Percentiles rank a stretch among this genome's conserved stretches.
Evolutionary conservation across 2,888 invertebrate species (phyloP).

Genomic region (Amiota minor): DNA sequence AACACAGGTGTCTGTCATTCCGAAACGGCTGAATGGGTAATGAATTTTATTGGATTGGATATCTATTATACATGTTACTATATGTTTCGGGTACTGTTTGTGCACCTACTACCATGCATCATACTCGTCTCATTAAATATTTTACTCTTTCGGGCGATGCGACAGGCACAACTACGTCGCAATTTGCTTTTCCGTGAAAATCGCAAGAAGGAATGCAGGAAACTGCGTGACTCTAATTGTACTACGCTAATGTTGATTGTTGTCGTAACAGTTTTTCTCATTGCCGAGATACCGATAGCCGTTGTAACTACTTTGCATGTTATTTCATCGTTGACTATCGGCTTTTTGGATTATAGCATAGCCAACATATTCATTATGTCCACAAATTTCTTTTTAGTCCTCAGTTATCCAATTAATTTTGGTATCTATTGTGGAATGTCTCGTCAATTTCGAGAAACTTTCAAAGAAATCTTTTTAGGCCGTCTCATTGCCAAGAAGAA

Average conservation of each 20-base stretch:
- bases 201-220: slow-evolving; percentile 85
- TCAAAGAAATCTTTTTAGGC: slow-evolving; percentile 84
- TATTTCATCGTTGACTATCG: slow-evolving; percentile 83
- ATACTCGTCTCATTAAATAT: slow-evolving; percentile 91
- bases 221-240: slow-evolving; percentile 83
- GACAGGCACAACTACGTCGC: slow-evolving; percentile 85
- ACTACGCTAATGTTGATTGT: slow-evolving; percentile 91
- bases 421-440: slow-evolving; percentile 98
- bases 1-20: slow-evolving; percentile 80
- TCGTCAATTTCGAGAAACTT: slow-evolving; percentile 93
- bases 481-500: slow-evolving; percentile 76
- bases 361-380: slow-evolving; percentile 85
- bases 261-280: slow-evolving; percentile 87
- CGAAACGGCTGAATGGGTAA: slow-evolving; percentile 82
- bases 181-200: slow-evolving; percentile 85
- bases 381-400: slow-evolving; percentile 92
- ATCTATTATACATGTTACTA: slow-evolving; percentile 88
- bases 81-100: slow-evolving; percentile 90
- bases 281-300: slow-evolving; percentile 88
- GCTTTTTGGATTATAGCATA: slow-evolving; percentile 84
- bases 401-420: slow-evolving; percentile 94
- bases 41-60: slow-evolving; percentile 79
- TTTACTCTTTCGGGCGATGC: slow-evolving; percentile 88
- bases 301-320: slow-evolving; percentile 89
- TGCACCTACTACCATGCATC: slow-evolving; percentile 92